Conservation (phyloP, 2,888 invertebrate genomes). For the Rotaria macrura region DNA sequence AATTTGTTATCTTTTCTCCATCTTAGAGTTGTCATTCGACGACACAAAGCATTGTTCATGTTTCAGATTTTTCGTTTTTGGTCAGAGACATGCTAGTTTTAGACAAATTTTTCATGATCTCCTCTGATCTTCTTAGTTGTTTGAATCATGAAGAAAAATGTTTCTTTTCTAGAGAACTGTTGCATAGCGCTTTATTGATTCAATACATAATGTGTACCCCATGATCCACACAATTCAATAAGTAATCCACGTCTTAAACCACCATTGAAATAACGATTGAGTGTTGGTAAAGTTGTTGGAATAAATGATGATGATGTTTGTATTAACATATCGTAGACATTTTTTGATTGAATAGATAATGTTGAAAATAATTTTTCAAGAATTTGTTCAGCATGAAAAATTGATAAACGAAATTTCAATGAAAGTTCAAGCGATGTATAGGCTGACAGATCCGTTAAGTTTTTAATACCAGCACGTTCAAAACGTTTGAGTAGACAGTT, state of each 20-base stretch:
- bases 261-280: neutral
- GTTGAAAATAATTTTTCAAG: neutral
- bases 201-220: neutral
- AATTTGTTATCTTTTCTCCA: too few relatives aligned
- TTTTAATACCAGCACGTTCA: neutral
- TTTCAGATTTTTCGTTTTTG: too few relatives aligned
- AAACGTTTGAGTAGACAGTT: neutral
- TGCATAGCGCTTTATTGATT: neutral
- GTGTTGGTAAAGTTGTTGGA: neutral
- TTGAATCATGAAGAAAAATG: too few relatives aligned
- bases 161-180: too few relatives aligned
- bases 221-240: constrained; percentile 16
- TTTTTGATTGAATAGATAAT: neutral
- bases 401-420: constrained; percentile 8
- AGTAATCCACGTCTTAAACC: neutral
- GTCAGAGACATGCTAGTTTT: too few relatives aligned
- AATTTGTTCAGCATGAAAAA: neutral
- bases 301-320: neutral
- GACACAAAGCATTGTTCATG: too few relatives aligned
- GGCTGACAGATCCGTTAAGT: neutral
- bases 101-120: too few relatives aligned
- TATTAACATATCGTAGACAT: constrained; percentile 5
- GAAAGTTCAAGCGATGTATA: constrained; percentile 12
- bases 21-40: too few relatives aligned
- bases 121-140: too few relatives aligned